Conservation (phyloP, 2,113 vertebrate genomes). For the Equus quagga region DNA sequence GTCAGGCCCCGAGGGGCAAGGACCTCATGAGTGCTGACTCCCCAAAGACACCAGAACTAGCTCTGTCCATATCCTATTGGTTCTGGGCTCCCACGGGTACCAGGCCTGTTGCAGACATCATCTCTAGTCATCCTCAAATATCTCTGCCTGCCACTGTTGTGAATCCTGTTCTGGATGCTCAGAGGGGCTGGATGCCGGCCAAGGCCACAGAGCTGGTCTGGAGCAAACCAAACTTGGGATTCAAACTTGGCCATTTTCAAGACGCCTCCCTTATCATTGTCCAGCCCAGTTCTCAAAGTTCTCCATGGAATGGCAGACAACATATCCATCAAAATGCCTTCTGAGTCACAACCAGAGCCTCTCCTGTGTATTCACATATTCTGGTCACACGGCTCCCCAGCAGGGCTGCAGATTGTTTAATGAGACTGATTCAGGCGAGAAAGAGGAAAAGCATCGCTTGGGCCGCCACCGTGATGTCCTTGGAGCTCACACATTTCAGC, state of each 20-base stretch:
- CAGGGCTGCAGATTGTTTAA: not conserved
- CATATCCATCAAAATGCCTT: accelerated
- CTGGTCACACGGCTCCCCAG: not conserved
- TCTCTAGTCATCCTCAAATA: not conserved
- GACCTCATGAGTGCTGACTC: not conserved
- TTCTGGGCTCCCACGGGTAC: too few species aligned
- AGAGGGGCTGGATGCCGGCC: not conserved
- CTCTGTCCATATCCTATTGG: too few species aligned
- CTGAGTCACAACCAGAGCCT: not conserved
- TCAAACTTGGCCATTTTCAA: not conserved
- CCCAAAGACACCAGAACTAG: not conserved
- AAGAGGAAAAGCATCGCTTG: not conserved
- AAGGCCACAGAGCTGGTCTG: not conserved
- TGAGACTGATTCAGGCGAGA: not conserved
- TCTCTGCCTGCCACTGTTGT: not conserved
- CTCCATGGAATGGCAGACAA: not conserved
- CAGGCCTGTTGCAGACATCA: not conserved
- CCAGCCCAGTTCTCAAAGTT: not conserved
- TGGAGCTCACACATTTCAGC: not conserved
- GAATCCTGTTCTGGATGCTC: not conserved
- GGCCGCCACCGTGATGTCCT: not conserved
- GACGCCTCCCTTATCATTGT: not conserved
- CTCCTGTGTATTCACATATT: accelerated
- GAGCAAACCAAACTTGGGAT: not conserved
- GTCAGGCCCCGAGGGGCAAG: not conserved